Evolutionary conservation across 2,113 vertebrate species (phyloP).

Genomic region (Phocoena sinus): DNA sequence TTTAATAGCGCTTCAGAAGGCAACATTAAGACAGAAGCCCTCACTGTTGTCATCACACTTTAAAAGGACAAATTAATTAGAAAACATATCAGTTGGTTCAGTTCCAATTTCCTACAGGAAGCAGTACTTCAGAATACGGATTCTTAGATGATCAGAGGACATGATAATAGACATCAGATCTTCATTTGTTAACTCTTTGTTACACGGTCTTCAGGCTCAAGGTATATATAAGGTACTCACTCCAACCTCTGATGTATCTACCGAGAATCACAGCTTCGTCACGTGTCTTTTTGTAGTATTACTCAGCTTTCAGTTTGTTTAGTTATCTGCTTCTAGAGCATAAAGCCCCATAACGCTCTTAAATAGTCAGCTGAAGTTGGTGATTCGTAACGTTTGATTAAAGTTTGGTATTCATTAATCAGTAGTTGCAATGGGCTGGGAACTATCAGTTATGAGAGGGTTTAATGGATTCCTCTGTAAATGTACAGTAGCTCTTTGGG

Average conservation of each 20-base stretch:
- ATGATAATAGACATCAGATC: background rate
- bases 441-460: background rate
- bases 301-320: background rate
- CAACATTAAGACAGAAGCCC: background rate
- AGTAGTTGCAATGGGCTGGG: background rate
- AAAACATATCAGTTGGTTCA: constrained; percentile 57
- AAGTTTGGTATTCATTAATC: background rate
- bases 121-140: constrained; percentile 44
- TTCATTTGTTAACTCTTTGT: constrained; percentile 33
- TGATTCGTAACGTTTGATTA: background rate
- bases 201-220: background rate
- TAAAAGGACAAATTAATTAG: constrained; percentile 71
- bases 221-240: background rate
- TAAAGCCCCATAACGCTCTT: background rate
- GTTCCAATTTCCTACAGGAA: constrained; percentile 48
- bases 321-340: background rate
- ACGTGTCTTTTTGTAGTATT: background rate
- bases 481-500: background rate
- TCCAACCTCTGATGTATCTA: background rate
- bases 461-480: background rate
- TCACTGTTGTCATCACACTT: constrained; percentile 16
- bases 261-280: background rate
- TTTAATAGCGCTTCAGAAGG: constrained; percentile 43
- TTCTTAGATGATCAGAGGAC: constrained; percentile 31
- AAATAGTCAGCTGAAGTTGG: background rate